A percentile compares a stretch with the other conserved stretches of the same genome.
Evolutionary conservation across 23 tunicate genomes (phyloP).

Genomic region (Phallusia fumigata): DNA sequence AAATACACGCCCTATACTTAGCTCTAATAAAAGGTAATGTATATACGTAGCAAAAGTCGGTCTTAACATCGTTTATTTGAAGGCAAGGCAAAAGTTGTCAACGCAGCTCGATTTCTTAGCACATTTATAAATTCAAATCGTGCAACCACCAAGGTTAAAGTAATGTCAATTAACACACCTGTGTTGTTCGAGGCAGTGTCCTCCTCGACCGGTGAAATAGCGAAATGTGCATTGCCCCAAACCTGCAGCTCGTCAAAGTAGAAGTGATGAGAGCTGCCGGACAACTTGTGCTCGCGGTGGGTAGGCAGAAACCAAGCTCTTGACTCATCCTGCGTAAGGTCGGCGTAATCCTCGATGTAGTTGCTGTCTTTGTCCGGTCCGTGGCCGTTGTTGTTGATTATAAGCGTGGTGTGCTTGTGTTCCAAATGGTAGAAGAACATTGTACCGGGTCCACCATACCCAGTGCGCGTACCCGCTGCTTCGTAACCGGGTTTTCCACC

Average conservation of each 20-base stretch:
- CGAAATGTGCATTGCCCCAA: slow-evolving; percentile 38
- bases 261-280: slow-evolving; percentile 10
- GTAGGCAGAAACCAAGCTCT: slow-evolving; percentile 31
- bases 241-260: slow-evolving; percentile 38
- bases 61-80: too few relatives aligned
- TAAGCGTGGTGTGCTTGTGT: slow-evolving; percentile 29
- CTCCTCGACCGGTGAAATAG: slow-evolving; percentile 10
- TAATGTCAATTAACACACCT: too few relatives aligned
- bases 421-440: slow-evolving; percentile 31
- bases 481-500: slow-evolving; percentile 24
- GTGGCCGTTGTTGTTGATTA: slow-evolving; percentile 35
- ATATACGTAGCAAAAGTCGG: too few relatives aligned
- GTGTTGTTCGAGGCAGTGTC: not conserved
- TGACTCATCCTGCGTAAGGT: slow-evolving; percentile 18
- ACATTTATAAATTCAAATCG: too few relatives aligned
- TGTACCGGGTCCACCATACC: slow-evolving; percentile 37
- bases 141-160: too few relatives aligned
- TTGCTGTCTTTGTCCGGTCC: slow-evolving; percentile 41
- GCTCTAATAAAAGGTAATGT: too few relatives aligned
- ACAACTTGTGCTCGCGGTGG: not conserved
- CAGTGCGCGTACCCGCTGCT: not conserved
- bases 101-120: too few relatives aligned
- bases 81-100: too few relatives aligned
- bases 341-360: slow-evolving; percentile 16
- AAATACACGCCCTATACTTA: too few relatives aligned